These are phyloP conservation scores for Brachymystax lenok DNA, from an alignment of 2,797 vertebrate species.

Conservation along the genomic window DNA sequence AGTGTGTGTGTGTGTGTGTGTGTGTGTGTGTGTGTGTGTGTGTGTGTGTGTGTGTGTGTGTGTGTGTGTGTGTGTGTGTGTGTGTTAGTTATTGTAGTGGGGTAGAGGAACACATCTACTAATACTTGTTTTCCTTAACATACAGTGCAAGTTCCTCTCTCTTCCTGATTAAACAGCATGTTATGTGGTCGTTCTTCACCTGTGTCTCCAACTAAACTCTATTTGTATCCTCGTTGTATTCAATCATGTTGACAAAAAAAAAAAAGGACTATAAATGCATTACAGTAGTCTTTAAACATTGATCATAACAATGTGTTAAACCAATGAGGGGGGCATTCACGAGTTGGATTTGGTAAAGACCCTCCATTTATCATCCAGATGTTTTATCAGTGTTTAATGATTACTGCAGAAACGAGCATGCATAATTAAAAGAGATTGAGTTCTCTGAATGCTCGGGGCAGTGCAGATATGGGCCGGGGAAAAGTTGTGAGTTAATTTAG, in stretches of 20 bases:
- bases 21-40: neutral
- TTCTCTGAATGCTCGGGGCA: neutral
- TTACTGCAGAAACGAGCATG: slow-evolving; percentile 15
- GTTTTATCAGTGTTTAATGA: slow-evolving; percentile 30
- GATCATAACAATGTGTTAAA: slow-evolving; percentile 22
- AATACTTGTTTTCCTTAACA: neutral
- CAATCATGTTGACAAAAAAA: slow-evolving; percentile 19
- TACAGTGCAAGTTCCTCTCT: neutral
- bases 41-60: neutral
- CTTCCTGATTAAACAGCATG: neutral
- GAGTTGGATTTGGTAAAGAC: neutral
- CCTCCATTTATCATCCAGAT: slow-evolving; percentile 26
- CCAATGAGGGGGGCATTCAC: neutral
- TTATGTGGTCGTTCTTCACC: neutral
- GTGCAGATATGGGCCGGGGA: neutral
- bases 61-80: neutral
- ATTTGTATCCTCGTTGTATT: slow-evolving; percentile 11
- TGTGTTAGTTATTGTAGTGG: too few species aligned
- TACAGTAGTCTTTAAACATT: slow-evolving; percentile 10
- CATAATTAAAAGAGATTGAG: slow-evolving; percentile 13
- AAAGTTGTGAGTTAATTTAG: slow-evolving; percentile 20
- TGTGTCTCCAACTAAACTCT: slow-evolving; percentile 5
- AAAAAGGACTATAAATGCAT: slow-evolving; percentile 19
- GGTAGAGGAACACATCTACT: too few species aligned
- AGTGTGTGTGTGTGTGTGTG: too few species aligned